A percentile compares a stretch with the other conserved stretches of the same genome.
These are phyloP conservation scores for Baryphthengus martii DNA, from an alignment of 2,113 vertebrate species.

Conservation along the genomic window DNA sequence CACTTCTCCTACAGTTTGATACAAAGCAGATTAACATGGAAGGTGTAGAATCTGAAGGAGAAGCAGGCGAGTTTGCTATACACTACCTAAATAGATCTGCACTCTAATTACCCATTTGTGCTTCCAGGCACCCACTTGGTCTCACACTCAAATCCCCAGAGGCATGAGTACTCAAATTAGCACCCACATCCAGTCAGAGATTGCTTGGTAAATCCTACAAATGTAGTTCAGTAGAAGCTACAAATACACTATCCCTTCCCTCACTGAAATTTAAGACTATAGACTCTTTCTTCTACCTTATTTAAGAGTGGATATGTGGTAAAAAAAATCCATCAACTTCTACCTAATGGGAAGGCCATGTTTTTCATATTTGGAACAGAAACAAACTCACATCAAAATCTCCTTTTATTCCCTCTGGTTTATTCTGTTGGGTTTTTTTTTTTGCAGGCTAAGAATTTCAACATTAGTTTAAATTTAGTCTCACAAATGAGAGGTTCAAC, in stretches of 20 bases:
- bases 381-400: not conserved
- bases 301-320: not conserved
- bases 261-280: not conserved
- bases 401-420: not conserved
- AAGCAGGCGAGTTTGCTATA: not conserved
- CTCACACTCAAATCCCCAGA: not conserved
- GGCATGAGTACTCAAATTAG: not conserved
- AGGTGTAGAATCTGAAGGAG: not conserved
- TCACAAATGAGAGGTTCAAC: not conserved
- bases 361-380: not conserved
- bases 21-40: not conserved
- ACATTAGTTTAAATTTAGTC: not conserved
- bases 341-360: not conserved
- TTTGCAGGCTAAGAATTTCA: not conserved
- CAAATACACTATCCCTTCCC: not conserved
- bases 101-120: not conserved
- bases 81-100: not conserved
- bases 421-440: not conserved
- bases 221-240: not conserved
- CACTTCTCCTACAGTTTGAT: not conserved
- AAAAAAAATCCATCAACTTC: not conserved
- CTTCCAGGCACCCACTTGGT: not conserved
- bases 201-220: not conserved
- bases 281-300: not conserved
- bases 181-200: not conserved